A percentile compares a stretch with the other conserved stretches of the same genome.
phyloP scores from a whole-genome alignment of 2,888 invertebrate species.

The Andricus quercusramuli region DNA sequence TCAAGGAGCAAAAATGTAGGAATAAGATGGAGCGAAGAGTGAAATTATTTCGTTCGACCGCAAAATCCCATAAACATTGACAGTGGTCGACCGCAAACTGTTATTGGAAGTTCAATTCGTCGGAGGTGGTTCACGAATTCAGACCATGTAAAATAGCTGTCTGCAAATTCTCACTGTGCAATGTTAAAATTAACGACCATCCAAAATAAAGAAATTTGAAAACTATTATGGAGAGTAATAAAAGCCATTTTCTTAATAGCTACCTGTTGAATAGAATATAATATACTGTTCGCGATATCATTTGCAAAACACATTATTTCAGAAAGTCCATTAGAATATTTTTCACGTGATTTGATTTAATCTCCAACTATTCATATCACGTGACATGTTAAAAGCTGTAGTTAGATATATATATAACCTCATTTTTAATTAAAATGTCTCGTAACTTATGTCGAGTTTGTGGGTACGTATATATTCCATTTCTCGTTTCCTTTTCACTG shows the following conservation, averaged over 20 bases:
- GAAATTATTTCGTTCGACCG: constrained; percentile 71
- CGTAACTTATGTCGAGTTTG: constrained; percentile 2
- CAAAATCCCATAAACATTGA: constrained; percentile 74
- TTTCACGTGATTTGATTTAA: background rate
- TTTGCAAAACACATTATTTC: background rate
- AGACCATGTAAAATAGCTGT: background rate
- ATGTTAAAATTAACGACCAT: background rate
- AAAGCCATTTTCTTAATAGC: constrained; percentile 19
- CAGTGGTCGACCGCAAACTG: constrained; percentile 71
- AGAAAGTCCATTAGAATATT: background rate
- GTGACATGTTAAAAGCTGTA: background rate
- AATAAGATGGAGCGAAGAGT: constrained; percentile 47
- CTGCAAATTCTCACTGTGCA: background rate
- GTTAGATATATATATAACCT: background rate
- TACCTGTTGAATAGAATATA: background rate
- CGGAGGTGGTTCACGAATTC: constrained; percentile 6
- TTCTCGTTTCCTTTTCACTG: background rate
- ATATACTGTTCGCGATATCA: background rate
- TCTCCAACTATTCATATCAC: constrained; percentile 12
- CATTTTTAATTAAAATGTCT: constrained; percentile 26
- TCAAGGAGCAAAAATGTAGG: background rate
- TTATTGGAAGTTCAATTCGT: constrained; percentile 68
- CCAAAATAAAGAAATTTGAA: background rate
- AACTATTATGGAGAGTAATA: constrained; percentile 2
- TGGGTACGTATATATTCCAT: constrained; percentile 9